Base-by-base conservation (phyloP, 2,113 vertebrate species). In the Alligator sinensis region DNA sequence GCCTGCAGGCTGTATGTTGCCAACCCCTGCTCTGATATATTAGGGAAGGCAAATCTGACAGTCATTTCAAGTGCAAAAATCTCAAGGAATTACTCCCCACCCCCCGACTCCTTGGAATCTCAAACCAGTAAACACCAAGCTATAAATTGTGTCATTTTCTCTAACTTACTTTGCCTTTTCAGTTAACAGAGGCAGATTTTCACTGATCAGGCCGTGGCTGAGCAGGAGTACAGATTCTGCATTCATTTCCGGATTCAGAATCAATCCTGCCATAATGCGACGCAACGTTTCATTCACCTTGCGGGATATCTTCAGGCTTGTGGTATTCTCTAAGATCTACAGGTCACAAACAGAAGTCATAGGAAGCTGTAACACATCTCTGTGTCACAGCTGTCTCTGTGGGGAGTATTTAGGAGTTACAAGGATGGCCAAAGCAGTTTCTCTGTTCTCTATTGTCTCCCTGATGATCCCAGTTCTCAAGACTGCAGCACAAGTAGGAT, bases 151-250 rank as follows among this genome's bases (percentile, higher is more conserved):
- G 19, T 38, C 70, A 94, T 57, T 82, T 30, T 55, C 27, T 38
- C 55, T 58, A 92, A 98, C 98, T 98, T 98, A 99, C 99, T 98
- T 98, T 95, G 98, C 98, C 94, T 98, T 99, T 87, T 98, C 98
- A 74, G 99, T 99, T 84, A 99, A 97, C 72, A 99, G 97, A 2
- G 99, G 99, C 58, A 99, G 98, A 81, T 99, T 99, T 97, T 99
- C 98, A 96, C 98, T 99, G 97, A 99, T 96, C 91, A 99, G 98
- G 28, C 99, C 98, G 2, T 99, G 98, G 95, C 99, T 98, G 89
- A 99, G 98, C 90, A 99, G 97, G 5, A 99, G 98, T 9, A 99
- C 95, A 27, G 98, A 98, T 82, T 98, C 98, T 21, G 98, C 96
- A 0, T 95, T 98, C 99, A 99, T 98, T 70, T 98, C 98, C 3